Evolutionary conservation across 2,888 invertebrate species (phyloP).

Genomic region (Eurois occulta): DNA sequence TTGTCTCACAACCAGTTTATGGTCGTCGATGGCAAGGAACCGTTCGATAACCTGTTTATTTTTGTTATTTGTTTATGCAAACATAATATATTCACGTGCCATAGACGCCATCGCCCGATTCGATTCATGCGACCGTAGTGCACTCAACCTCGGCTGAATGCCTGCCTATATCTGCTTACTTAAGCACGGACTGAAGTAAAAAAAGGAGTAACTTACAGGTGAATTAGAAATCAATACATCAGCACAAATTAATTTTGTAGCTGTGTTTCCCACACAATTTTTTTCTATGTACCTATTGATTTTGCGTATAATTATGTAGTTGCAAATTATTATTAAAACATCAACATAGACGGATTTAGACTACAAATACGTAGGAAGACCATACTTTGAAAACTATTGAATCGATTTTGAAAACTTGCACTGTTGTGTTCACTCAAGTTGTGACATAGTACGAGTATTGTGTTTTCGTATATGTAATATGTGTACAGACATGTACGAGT

Average conservation of each 20-base stretch:
- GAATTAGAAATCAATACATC: background rate
- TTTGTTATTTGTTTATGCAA: constrained; percentile 18
- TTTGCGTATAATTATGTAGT: no score
- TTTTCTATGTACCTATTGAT: no score
- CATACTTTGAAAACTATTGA: background rate
- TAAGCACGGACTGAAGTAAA: background rate
- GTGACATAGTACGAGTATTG: no score
- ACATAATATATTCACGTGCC: constrained; percentile 4
- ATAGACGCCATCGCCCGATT: background rate
- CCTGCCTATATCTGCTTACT: background rate
- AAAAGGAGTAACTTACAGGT: background rate
- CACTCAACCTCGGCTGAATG: background rate
- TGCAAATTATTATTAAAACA: no score
- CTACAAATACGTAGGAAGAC: background rate
- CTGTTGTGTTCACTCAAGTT: no score
- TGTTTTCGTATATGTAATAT: no score
- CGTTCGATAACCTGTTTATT: constrained; percentile 51
- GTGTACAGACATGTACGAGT: no score
- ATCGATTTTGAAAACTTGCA: no score
- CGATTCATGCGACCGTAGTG: background rate
- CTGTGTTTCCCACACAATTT: background rate
- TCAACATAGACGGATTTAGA: no score
- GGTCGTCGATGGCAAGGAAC: constrained; percentile 66
- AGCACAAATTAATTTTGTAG: background rate
- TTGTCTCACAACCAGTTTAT: constrained; percentile 71